Evolutionary conservation across 1,140 invertebrate genomes (phyloP), one percentile per base, ranked within the genome.

Genomic region (Conus ventricosus): DNA sequence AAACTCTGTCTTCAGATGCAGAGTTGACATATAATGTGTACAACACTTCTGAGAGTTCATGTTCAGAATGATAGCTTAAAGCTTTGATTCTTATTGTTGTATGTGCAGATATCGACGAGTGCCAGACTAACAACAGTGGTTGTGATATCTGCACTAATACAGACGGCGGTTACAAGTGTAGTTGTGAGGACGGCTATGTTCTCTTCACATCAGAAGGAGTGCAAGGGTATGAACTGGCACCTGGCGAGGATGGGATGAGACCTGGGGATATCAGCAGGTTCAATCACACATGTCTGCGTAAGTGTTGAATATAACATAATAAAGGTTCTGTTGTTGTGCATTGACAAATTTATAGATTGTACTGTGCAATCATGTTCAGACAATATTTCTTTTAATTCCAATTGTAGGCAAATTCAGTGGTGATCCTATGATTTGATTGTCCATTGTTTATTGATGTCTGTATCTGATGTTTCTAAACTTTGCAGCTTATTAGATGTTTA

Each of bases 61-160:
- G 39, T 39, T 39, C 39, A 39, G 39, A 39, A 39, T 39, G 39
- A 39, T 39, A 39, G 39, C 39, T 39, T 39, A 39, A 39, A 39
- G 39, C 0, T 39, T 20, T 63, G 10, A 20, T 63, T 20, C 60
- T 20, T 63, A 11, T 39, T 39, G 39, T 39, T 39, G 3, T 15
- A 60, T 60, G 57, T 60, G 57, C 82, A 91, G 90, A 91, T 88
- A 76, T 90, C 25, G 39, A 91, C 78, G 90, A 91, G 82, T 91
- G 90, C 63, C 15, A 6, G 1, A 27, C 17, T 23, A 54, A 87
- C 84, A 89, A 86, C 23, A 83, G 80, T 57, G 90, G 91, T 1
- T 93, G 92, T 60, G 90, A 89, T 23, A 88, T 82, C 10, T 93
- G 92, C 84, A 88, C 51, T 11, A 90, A 93, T 81, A 90, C 83